Evolutionary conservation across 2,113 vertebrate species (phyloP).

Genomic region (Sylvicapra grimmia): DNA sequence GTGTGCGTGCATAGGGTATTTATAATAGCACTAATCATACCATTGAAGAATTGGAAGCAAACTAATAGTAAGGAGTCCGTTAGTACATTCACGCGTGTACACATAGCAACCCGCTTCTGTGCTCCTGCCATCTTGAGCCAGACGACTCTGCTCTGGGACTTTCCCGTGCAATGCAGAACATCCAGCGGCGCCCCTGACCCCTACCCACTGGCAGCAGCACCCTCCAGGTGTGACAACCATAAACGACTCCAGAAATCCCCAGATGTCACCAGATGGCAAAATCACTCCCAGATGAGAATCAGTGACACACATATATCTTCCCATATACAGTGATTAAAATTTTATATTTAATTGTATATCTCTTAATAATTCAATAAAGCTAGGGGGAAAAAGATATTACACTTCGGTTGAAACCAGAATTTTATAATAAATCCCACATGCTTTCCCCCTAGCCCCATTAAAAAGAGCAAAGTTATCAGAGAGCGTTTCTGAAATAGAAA

Average conservation of each 20-base stretch:
- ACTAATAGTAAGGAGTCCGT: neutral
- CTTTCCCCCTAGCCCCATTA: accelerated
- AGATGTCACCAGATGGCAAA: neutral
- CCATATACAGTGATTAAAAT: neutral
- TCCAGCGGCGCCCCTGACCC: neutral
- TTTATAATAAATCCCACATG: neutral
- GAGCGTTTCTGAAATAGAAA: neutral
- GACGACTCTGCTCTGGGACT: accelerated
- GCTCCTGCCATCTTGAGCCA: neutral
- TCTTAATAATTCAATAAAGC: neutral
- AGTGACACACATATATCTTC: neutral
- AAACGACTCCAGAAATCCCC: neutral
- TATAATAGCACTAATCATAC: neutral
- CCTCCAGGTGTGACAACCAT: neutral
- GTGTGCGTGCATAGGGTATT: neutral
- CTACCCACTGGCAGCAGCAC: neutral
- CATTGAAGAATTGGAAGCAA: neutral
- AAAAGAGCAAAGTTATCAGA: neutral
- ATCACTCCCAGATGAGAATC: neutral
- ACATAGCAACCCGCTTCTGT: accelerated
- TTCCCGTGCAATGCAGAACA: accelerated
- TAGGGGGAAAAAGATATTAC: neutral
- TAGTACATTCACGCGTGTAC: accelerated
- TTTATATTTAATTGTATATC: neutral
- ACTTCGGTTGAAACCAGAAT: neutral